Evolutionary conservation across 1,140 invertebrate genomes (phyloP), one percentile per base, ranked within the genome.

Genomic region (Cephus cinctus): DNA sequence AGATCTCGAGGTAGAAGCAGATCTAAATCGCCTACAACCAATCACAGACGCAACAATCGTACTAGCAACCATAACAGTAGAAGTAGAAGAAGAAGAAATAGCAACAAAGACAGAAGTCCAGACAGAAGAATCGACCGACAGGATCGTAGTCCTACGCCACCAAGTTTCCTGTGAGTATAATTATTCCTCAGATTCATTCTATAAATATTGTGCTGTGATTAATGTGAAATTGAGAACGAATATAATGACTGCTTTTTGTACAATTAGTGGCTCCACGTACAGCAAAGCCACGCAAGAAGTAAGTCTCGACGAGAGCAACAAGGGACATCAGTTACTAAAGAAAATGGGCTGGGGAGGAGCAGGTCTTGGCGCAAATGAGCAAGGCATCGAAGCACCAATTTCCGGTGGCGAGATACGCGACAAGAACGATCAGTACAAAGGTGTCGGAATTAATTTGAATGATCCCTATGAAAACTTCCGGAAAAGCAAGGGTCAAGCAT

Each of bases 401-500:
- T 87, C 89, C 25, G 92, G 90, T 0, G 94, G 91, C 23, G 89
- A 96, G 64, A 89, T 96, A 25, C 78, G 94, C n/a, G 94, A 97
- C 67, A 81, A 85, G 52, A 85, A 85, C 47, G 94, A 97, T 72
- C 87, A 91, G 77, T 97, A 94, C 69, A 96, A 93, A 81, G 92
- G 94, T 54, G 85, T 97, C 35, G 95, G 94, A 30, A 84, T 92
- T 46, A 92, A 88, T 68, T 76, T 94, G 47, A 92, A 91, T 65
- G 94, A 96, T 80, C 95, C 95, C 0, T 98, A 96, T 69, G 96
- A 98, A 76, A 94, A 92, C 68, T 98, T 97, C 77, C 83, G 96
- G 46, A 98, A 98, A 76, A 96, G 89, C 68, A 97, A 96, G 78
- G 93, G 93, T 38, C 91, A 94, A 63, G 93, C 93, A 35, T 98